Base-by-base conservation (phyloP, 2,888 invertebrate genomes). In the Hedychridium roseum region DNA sequence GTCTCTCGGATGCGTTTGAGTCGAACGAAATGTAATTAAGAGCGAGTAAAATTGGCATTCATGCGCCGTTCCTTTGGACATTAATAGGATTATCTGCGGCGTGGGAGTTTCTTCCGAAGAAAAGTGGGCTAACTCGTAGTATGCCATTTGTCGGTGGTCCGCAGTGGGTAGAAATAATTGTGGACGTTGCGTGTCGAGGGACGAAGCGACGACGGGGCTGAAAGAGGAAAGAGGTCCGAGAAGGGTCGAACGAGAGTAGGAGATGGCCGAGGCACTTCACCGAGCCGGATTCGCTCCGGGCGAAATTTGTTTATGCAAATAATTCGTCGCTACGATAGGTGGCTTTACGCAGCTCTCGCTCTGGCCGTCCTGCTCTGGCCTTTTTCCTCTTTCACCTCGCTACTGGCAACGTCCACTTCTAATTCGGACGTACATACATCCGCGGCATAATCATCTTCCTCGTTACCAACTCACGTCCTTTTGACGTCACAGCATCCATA, bases 241-340 rank as follows among this genome's bases (percentile, higher is more conserved):
- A 36, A 27, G 47, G 42, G 32, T 34, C 40, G 50, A 56, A 57
- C 54, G 57, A 57, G 57, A 43, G 55, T 54, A 50, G 41, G 47
- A 57, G 52, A 49, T 37, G 35, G n/a, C n/a, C 49, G 53, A 41
- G 42, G 54, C 65, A 59, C 60, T 59, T 54, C 42, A 52, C 48
- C 53, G 55, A 43, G 62, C 61, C 66, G 61, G 60, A 62, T 63
- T 65, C 60, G 51, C 59, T 59, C 36, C 48, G 53, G 61, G 48
- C 49, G 66, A 65, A 70, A 70, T 70, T 70, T 70, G 70, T 70
- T 70, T 70, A 70, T 70, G 69, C 67, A 68, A 69, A 71, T 69
- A 69, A 64, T 71, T 61, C 63, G 52, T 54, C 35, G 55, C 53
- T 44, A 61, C 62, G 64, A 64, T 64, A 65, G 66, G 62, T 57